Percentiles rank a stretch among this genome's conserved stretches.
These are phyloP conservation scores for Tuberolachnus salignus DNA, from an alignment of 2,888 invertebrate genomes.

Conservation along the genomic window DNA sequence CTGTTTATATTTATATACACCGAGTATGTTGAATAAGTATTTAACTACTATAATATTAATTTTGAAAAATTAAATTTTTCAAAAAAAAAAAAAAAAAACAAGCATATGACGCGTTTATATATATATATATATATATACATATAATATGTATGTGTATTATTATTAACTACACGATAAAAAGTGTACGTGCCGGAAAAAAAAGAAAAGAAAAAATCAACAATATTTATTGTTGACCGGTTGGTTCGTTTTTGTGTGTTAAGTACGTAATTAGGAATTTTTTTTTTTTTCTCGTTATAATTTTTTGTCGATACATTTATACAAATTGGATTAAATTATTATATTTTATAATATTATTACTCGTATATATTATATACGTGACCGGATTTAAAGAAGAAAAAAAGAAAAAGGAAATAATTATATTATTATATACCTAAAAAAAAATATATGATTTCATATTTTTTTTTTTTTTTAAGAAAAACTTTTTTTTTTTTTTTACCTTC, in stretches of 20 bases:
- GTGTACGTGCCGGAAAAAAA: constrained; percentile 4
- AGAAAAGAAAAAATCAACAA: constrained; percentile 27
- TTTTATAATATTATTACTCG: too few relatives aligned
- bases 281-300: constrained; percentile 56
- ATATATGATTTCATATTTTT: neutral
- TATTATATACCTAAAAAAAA: neutral
- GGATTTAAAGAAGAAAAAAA: constrained; percentile 8
- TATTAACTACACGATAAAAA: too few relatives aligned
- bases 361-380: constrained; percentile 5
- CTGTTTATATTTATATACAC: neutral
- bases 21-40: neutral
- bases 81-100: constrained; percentile 1
- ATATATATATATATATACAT: neutral
- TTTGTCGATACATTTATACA: constrained; percentile 50
- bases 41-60: neutral
- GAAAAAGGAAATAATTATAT: constrained; percentile 18
- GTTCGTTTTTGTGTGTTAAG: constrained; percentile 30
- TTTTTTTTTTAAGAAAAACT: constrained; percentile 13
- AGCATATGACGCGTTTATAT: neutral
- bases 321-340: constrained; percentile 22
- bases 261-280: constrained; percentile 19
- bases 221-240: constrained; percentile 49
- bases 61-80: too few relatives aligned
- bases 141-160: too few relatives aligned
- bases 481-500: too few relatives aligned